Conservation (phyloP, 1,140 invertebrate species). For the Tetramorium alpestre region DNA sequence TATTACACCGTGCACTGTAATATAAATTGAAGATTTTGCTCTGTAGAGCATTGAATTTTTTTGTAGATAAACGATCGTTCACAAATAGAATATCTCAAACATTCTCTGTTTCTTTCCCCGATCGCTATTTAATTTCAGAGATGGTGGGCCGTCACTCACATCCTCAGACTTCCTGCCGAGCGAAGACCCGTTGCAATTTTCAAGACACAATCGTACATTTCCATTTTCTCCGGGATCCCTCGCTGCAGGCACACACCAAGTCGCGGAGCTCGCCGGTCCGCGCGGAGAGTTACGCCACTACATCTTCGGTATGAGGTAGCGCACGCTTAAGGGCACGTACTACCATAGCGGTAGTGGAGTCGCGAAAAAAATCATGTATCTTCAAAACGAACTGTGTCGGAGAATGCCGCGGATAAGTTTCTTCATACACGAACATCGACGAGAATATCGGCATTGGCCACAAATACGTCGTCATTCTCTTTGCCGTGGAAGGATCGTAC, state of each 20-base stretch:
- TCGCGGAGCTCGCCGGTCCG: constrained; percentile 29
- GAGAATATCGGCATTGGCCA: constrained; percentile 65
- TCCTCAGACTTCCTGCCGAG: constrained; percentile 21
- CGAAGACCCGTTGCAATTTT: constrained; percentile 61
- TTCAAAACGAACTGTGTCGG: constrained; percentile 68
- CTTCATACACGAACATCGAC: constrained; percentile 66
- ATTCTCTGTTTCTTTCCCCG: not conserved
- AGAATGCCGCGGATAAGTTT: constrained; percentile 69
- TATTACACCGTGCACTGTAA: not conserved
- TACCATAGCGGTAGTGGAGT: constrained; percentile 61
- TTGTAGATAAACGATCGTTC: not conserved
- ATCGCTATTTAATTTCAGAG: constrained; percentile 41
- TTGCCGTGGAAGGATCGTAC: constrained; percentile 73
- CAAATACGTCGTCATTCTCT: constrained; percentile 48
- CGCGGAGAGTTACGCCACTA: constrained; percentile 61
- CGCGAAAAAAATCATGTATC: constrained; percentile 74
- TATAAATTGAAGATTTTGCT: not conserved
- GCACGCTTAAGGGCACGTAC: constrained; percentile 67
- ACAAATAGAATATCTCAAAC: not conserved
- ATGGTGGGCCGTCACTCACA: constrained; percentile 25
- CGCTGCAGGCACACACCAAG: constrained; percentile 42
- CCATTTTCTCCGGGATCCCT: constrained; percentile 69
- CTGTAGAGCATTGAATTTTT: not conserved
- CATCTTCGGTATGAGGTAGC: constrained; percentile 52
- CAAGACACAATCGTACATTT: constrained; percentile 70